Percentiles rank a stretch among this genome's conserved stretches.
These are phyloP conservation scores for Sebastes hubbsi DNA, from an alignment of 2,797 vertebrate species.

Conservation along the genomic window DNA sequence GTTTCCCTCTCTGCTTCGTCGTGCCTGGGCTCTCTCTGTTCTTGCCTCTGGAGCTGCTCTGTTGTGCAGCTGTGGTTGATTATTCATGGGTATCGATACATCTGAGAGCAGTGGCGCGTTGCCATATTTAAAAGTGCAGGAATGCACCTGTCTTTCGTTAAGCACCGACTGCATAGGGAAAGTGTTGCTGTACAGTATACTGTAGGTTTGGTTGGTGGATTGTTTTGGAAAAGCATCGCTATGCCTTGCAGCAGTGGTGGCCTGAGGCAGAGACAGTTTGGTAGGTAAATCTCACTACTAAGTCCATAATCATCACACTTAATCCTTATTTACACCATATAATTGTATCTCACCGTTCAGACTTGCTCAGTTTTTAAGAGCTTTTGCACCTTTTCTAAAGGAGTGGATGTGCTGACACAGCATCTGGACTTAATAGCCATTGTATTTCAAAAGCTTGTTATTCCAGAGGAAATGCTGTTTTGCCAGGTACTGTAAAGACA, in stretches of 20 bases:
- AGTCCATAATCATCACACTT: conserved; percentile 26
- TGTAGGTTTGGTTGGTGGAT: neutral
- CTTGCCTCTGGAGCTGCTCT: conserved; percentile 33
- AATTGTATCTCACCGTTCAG: conserved; percentile 26
- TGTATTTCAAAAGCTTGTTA: conserved; percentile 45
- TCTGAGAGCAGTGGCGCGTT: conserved; percentile 48
- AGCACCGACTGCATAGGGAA: conserved; percentile 8
- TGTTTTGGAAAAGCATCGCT: conserved; percentile 1
- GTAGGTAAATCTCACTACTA: neutral
- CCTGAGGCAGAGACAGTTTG: conserved; percentile 1
- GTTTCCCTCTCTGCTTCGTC: neutral
- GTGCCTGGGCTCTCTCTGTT: conserved; percentile 5
- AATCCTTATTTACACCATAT: conserved; percentile 25
- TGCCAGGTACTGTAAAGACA: neutral
- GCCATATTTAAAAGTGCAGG: conserved; percentile 61
- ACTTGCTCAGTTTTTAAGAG: conserved; percentile 31
- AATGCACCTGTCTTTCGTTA: conserved; percentile 58
- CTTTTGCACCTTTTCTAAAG: conserved; percentile 1
- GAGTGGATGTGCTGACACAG: conserved; percentile 24
- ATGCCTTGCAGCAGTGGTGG: neutral
- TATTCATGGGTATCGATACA: conserved; percentile 76
- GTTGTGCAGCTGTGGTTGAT: conserved; percentile 61
- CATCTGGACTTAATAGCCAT: conserved; percentile 30
- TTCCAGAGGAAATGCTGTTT: conserved; percentile 12
- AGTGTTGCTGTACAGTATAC: neutral